Base-by-base conservation (phyloP, 2,888 invertebrate species). In the Monochamus alternatus region DNA sequence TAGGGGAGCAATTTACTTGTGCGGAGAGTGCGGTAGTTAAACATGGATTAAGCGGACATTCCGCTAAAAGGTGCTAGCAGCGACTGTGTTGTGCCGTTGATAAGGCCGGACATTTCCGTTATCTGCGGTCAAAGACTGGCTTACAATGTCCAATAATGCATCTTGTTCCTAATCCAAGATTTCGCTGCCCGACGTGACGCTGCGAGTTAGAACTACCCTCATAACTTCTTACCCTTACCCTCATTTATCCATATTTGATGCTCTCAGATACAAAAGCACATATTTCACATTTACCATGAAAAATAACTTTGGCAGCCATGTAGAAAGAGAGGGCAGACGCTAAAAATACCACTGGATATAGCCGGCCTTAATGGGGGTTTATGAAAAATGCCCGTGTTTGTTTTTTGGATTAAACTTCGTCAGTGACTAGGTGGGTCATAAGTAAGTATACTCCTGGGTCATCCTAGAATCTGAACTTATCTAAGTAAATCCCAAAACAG, bases 111-210 rank as follows among this genome's bases (percentile, higher is more conserved):
- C 55, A 58, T 66, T 71, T 67, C 74, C 80, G 77, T 82, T 84
- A 84, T 83, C 84, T 83, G 76, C 80, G 81, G 79, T 73, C 82
- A 79, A 82, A 82, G 82, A 83, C 84, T 82, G 79, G 83, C 83
- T 83, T 83, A 82, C 81, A 77, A 78, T 76, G 81, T 81, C 82
- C 84, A 83, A 83, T 84, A 83, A 83, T 83, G 82, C 81, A 81
- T 81, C 84, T 83, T 83, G 78, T 73, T 73, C 81, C 81, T 84
- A 83, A 83, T 84, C 84, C 84, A 72, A 79, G 81, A 81, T 81
- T 80, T 82, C 80, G 80, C 69, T 75, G 70, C 60, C 75, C 71
- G 80, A 81, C 80, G 78, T 80, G 80, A 81, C 77, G 78, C 77
- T 74, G 64, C 60, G 77, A 81, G 80, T 81, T 81, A 81, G 77